phyloP scores from a whole-genome alignment of 2,113 vertebrate genomes.

The Corythornis cristatus region DNA sequence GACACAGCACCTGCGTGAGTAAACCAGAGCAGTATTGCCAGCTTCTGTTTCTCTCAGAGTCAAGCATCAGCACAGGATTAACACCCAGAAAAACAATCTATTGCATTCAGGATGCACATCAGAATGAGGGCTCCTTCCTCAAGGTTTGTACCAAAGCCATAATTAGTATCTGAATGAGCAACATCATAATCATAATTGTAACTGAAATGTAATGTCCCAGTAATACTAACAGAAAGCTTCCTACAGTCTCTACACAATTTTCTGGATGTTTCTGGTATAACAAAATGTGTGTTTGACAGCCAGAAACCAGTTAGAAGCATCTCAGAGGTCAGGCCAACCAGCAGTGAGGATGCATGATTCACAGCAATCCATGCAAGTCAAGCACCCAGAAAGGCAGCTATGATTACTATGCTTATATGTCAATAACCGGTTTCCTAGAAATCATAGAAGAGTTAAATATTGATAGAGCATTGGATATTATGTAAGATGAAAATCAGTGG shows the following conservation, averaged over 20 bases:
- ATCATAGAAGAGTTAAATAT: background rate
- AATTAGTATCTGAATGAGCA: background rate
- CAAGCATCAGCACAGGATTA: background rate
- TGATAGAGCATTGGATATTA: background rate
- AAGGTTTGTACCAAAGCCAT: background rate
- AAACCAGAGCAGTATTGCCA: background rate
- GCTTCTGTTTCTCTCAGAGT: background rate
- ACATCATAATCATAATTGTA: background rate
- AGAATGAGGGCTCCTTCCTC: background rate
- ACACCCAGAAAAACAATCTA: background rate
- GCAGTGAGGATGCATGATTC: background rate
- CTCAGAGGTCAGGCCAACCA: background rate
- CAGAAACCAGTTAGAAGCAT: background rate
- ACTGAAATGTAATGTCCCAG: background rate
- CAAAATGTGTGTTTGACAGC: background rate
- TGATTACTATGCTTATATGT: background rate
- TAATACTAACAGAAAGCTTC: background rate
- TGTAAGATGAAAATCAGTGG: background rate
- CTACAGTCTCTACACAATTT: background rate
- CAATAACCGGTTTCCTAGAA: background rate
- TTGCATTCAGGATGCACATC: accelerated
- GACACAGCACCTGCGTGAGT: background rate
- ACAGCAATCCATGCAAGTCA: accelerated
- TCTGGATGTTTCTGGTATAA: background rate
- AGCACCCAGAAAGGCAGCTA: background rate